These are phyloP conservation scores for Furnarius figulus DNA, from an alignment of 2,113 vertebrate genomes.

Conservation along the genomic window DNA sequence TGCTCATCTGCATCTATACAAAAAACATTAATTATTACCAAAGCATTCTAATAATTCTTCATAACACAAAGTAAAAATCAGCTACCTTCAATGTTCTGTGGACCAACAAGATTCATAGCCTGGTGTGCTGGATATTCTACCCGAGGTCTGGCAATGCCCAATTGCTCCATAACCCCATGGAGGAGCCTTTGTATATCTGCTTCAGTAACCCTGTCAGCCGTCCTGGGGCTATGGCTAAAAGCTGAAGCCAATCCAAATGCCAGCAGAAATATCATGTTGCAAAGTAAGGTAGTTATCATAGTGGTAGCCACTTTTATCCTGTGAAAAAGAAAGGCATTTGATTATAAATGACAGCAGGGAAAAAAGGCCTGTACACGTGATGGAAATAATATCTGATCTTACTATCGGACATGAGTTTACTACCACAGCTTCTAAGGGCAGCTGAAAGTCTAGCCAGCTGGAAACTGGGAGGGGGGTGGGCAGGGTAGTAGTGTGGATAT, in stretches of 20 bases:
- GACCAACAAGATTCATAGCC: slow-evolving; percentile 93
- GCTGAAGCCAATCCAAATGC: slow-evolving; percentile 70
- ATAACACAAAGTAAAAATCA: neutral
- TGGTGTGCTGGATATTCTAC: slow-evolving; percentile 97
- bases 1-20: neutral
- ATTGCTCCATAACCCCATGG: slow-evolving; percentile 95
- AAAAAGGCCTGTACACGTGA: accelerated
- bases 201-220: slow-evolving; percentile 87
- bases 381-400: neutral
- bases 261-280: slow-evolving; percentile 73
- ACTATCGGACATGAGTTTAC: neutral
- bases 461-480: neutral
- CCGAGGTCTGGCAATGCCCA: slow-evolving; percentile 92
- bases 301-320: slow-evolving; percentile 50
- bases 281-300: slow-evolving; percentile 24
- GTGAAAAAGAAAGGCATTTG: slow-evolving; percentile 5
- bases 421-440: neutral
- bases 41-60: neutral
- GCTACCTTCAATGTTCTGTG: slow-evolving; percentile 95
- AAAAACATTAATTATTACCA: neutral
- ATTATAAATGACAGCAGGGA: neutral
- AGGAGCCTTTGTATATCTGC: slow-evolving; percentile 94
- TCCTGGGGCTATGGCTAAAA: slow-evolving; percentile 80
- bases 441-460: neutral
- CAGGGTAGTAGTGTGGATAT: accelerated